Conservation (phyloP, 2,113 vertebrate genomes). For the Ploceus nigricollis region DNA sequence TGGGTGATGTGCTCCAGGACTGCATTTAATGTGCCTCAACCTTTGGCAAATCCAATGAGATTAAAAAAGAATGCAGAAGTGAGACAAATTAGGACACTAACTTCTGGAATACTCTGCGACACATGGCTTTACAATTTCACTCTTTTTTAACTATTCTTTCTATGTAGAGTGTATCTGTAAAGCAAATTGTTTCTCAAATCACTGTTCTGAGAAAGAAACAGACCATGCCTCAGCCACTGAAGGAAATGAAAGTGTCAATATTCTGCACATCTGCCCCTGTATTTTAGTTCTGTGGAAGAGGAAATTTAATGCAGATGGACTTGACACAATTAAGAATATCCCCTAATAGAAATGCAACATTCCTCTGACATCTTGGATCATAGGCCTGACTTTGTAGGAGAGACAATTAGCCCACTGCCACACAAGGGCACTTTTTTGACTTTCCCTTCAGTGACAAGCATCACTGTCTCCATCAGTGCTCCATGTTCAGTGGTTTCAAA, state of each 20-base stretch:
- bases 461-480: neutral
- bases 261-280: neutral
- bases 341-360: neutral
- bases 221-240: neutral
- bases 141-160: neutral
- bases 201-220: neutral
- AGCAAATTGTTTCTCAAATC: neutral
- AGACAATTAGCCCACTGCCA: neutral
- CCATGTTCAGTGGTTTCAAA: neutral
- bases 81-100: neutral
- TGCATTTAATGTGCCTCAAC: neutral
- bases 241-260: neutral
- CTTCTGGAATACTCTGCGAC: neutral
- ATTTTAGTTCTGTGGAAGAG: neutral
- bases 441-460: neutral
- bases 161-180: neutral
- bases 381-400: neutral
- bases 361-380: neutral
- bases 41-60: neutral
- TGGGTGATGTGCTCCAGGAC: neutral
- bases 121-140: neutral
- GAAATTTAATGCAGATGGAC: slow-evolving; percentile 23
- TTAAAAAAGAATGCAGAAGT: neutral
- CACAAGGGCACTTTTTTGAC: neutral
- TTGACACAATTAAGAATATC: neutral